phyloP scores from a whole-genome alignment of 2,888 invertebrate species.

The Lasioglossum lativentre region DNA sequence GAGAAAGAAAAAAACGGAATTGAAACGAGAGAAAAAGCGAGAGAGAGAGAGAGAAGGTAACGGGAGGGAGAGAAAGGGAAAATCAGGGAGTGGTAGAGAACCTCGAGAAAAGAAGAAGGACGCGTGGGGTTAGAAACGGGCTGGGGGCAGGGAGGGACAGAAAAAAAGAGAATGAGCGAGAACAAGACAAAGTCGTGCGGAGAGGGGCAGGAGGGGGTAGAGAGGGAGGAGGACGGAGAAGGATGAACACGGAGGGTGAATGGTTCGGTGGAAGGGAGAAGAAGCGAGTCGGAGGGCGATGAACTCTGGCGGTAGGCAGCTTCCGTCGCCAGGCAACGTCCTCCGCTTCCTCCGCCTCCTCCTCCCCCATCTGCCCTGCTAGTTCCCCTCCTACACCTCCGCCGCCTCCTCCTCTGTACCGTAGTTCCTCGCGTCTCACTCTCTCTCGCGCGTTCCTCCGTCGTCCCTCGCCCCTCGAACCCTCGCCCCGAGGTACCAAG shows the following conservation, averaged over 20 bases:
- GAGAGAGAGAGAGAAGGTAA: neutral
- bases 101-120: conserved; percentile 18
- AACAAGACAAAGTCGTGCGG: conserved; percentile 43
- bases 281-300: conserved; percentile 82
- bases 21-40: neutral
- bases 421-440: conserved; percentile 54
- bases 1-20: conserved; percentile 25
- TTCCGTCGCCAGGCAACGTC: conserved; percentile 85
- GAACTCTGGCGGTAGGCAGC: conserved; percentile 85
- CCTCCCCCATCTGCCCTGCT: conserved; percentile 20
- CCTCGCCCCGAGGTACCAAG: conserved; percentile 43
- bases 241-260: conserved; percentile 65
- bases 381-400: conserved; percentile 72
- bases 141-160: neutral
- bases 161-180: conserved; percentile 46
- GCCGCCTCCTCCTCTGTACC: conserved; percentile 82
- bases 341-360: conserved; percentile 83
- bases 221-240: conserved; percentile 41
- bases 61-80: neutral
- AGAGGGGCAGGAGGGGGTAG: neutral
- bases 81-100: conserved; percentile 17
- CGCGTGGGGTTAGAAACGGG: neutral
- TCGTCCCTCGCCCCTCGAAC: conserved; percentile 21
- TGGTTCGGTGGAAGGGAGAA: conserved; percentile 84
- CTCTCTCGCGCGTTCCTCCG: no score